Percentiles rank a stretch among this genome's conserved stretches.
Evolutionary conservation across 2,797 vertebrate genomes (phyloP).

Genomic region (Lerista edwardsae): DNA sequence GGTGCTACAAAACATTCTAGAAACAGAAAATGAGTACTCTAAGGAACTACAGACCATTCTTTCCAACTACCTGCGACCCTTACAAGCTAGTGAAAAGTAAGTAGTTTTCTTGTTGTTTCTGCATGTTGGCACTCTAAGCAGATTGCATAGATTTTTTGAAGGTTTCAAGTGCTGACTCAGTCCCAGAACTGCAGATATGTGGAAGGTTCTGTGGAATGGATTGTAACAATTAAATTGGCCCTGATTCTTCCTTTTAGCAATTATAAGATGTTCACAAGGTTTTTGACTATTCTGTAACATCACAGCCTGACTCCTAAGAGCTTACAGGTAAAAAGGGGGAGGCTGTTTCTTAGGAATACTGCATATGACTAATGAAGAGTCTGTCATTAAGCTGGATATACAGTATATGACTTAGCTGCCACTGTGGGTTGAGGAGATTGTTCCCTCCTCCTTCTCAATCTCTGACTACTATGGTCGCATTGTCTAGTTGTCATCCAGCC

Average conservation of each 20-base stretch:
- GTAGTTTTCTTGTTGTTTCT: conserved; percentile 58
- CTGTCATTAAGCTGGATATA: neutral
- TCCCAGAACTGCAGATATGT: neutral
- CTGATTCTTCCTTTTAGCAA: neutral
- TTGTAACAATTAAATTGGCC: neutral
- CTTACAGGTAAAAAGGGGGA: neutral
- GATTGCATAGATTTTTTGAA: neutral
- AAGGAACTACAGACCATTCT: conserved; percentile 94
- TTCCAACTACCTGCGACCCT: conserved; percentile 88
- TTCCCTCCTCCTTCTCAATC: neutral
- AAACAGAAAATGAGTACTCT: conserved; percentile 94
- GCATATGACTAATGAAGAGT: neutral
- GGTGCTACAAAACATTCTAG: conserved; percentile 98
- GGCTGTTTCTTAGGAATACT: neutral
- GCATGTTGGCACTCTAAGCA: neutral
- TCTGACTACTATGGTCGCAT: neutral
- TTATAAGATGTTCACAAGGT: neutral
- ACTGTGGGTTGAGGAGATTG: neutral
- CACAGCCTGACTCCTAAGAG: neutral
- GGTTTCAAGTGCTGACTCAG: neutral
- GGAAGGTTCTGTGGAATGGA: neutral
- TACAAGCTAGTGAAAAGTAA: conserved; percentile 94
- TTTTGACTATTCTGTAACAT: neutral
- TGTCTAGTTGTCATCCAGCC: neutral
- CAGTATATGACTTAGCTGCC: neutral